Evolutionary conservation across 2,888 invertebrate species (phyloP).

Genomic region (Chrysolina oricalcia): DNA sequence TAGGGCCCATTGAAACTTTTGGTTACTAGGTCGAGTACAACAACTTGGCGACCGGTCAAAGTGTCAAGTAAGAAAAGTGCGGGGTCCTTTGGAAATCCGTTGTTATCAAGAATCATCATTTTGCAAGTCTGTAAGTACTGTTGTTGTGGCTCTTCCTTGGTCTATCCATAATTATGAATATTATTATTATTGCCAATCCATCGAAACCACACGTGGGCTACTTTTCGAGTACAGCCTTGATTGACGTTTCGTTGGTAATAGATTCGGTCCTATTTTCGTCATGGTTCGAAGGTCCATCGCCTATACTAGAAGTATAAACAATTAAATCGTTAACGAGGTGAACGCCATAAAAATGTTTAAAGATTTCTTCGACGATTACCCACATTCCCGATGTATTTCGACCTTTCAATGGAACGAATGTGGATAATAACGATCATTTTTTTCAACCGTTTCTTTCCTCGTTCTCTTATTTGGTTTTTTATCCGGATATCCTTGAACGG

Average conservation of each 20-base stretch:
- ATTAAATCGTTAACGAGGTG: constrained; percentile 20
- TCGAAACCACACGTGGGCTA: no score
- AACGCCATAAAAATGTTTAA: constrained; percentile 18
- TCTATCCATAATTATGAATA: no score
- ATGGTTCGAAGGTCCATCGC: constrained; percentile 6
- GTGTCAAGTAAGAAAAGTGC: no score
- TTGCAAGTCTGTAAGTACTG: no score
- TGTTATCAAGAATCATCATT: no score
- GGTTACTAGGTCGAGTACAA: no score
- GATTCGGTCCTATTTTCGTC: constrained; percentile 8
- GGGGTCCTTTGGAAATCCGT: no score
- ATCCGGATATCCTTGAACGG: constrained; percentile 29
- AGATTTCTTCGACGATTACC: constrained; percentile 15
- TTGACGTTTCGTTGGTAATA: not conserved
- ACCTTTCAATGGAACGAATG: constrained; percentile 31
- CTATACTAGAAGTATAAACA: constrained; percentile 7
- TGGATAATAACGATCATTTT: constrained; percentile 26
- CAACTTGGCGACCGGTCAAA: no score
- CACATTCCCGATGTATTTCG: constrained; percentile 27
- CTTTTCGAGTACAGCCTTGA: no score
- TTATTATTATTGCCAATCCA: no score
- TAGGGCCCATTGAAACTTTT: no score
- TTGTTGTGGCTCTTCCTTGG: no score
- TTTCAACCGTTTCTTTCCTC: constrained; percentile 27
- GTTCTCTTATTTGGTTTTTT: constrained; percentile 25